These are phyloP conservation scores for Scyliorhinus canicula DNA, from an alignment of 2,797 vertebrate genomes.

Conservation along the genomic window DNA sequence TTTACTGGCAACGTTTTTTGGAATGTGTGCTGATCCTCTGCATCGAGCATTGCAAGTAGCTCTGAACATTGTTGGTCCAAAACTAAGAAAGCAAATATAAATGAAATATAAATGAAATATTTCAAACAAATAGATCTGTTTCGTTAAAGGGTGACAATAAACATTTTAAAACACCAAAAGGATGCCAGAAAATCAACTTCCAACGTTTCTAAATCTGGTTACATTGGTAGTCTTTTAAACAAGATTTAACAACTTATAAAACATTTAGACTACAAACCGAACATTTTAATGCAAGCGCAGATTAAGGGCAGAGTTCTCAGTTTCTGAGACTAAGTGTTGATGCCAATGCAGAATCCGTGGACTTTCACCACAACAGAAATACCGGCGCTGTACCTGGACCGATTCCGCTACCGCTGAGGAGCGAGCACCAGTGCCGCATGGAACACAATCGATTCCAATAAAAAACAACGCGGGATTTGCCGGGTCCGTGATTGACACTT, in stretches of 20 bases:
- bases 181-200: not conserved
- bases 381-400: too few relatives aligned
- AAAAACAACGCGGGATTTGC: too few relatives aligned
- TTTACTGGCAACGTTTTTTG: constrained; percentile 55
- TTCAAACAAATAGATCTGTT: not conserved
- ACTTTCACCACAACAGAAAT: too few relatives aligned
- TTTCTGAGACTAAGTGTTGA: too few relatives aligned
- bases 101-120: too few relatives aligned
- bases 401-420: too few relatives aligned
- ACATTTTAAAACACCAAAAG: not conserved
- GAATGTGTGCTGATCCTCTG: constrained; percentile 65
- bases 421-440: too few relatives aligned
- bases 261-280: not conserved
- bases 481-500: too few relatives aligned
- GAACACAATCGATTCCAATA: too few relatives aligned
- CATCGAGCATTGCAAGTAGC: constrained; percentile 68
- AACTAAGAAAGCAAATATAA: constrained; percentile 53
- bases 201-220: not conserved
- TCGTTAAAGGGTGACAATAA: not conserved
- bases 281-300: not conserved
- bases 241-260: not conserved
- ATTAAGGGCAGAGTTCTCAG: too few relatives aligned
- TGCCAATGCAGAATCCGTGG: too few relatives aligned
- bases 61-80: constrained; percentile 71
- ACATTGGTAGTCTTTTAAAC: not conserved